Conservation (phyloP, 2,113 vertebrate genomes). For the Gallinago undulata region DNA sequence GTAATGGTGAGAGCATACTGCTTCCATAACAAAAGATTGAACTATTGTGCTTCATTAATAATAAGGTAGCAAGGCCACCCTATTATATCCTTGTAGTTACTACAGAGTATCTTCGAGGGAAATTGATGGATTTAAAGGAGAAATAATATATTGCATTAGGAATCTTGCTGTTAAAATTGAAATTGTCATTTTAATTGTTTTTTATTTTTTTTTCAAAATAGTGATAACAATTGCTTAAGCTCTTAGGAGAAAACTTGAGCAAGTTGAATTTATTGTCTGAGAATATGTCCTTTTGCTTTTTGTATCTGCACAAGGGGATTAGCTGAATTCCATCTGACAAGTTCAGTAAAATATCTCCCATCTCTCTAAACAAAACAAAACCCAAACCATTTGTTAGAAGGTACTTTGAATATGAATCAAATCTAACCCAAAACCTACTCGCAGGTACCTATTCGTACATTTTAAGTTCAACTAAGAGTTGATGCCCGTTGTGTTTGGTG, state of each 20-base stretch:
- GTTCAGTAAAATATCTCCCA: background rate
- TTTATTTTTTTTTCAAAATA: background rate
- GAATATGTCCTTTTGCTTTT: background rate
- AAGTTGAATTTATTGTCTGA: background rate
- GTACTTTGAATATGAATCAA: background rate
- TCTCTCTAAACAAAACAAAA: background rate
- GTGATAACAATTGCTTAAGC: background rate
- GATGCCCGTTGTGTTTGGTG: background rate
- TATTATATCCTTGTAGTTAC: background rate
- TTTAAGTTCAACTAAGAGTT: background rate
- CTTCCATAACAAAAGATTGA: background rate
- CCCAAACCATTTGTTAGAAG: background rate
- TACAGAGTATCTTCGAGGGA: background rate
- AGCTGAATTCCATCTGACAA: background rate
- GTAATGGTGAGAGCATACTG: background rate
- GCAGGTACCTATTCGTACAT: background rate
- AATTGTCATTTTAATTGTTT: background rate
- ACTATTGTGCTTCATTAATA: background rate
- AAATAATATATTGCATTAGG: background rate
- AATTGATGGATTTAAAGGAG: background rate
- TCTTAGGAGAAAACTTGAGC: background rate
- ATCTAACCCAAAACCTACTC: background rate
- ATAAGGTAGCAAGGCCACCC: background rate
- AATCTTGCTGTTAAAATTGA: background rate
- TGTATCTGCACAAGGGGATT: background rate